Conservation (phyloP, 2,113 vertebrate genomes). For the Recurvirostra avosetta region DNA sequence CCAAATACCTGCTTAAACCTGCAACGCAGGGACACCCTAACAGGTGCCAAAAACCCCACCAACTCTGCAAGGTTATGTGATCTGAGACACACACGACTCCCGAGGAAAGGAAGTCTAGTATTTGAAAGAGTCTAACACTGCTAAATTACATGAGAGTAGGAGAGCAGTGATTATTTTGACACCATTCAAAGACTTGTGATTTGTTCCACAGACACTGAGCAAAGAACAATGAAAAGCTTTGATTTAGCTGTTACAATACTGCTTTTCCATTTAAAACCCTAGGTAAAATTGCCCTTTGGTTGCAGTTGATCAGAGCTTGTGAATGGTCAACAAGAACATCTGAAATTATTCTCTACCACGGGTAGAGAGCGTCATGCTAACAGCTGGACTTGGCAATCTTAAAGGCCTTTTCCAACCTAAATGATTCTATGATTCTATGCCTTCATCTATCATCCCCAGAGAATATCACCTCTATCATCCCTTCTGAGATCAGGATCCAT, state of each 20-base stretch:
- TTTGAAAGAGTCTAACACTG: neutral
- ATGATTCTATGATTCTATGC: neutral
- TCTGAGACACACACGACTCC: neutral
- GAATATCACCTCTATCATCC: neutral
- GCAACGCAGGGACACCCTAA: neutral
- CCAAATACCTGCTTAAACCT: constrained; percentile 2
- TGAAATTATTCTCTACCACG: neutral
- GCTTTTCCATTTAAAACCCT: neutral
- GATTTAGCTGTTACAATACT: neutral
- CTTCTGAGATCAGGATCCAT: neutral
- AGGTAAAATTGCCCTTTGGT: neutral
- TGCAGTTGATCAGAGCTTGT: neutral
- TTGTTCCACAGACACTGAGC: neutral
- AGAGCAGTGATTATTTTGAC: neutral
- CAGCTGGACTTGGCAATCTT: neutral
- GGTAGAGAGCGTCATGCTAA: neutral
- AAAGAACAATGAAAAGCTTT: neutral
- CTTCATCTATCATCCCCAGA: neutral
- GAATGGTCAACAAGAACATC: neutral
- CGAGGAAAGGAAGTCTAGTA: neutral
- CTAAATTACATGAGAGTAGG: neutral
- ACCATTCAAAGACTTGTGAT: neutral
- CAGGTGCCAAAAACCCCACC: neutral
- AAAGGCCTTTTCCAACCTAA: neutral
- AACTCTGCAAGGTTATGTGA: neutral